Conservation (phyloP, 2,888 invertebrate genomes). For the Orthonevra nobilis region DNA sequence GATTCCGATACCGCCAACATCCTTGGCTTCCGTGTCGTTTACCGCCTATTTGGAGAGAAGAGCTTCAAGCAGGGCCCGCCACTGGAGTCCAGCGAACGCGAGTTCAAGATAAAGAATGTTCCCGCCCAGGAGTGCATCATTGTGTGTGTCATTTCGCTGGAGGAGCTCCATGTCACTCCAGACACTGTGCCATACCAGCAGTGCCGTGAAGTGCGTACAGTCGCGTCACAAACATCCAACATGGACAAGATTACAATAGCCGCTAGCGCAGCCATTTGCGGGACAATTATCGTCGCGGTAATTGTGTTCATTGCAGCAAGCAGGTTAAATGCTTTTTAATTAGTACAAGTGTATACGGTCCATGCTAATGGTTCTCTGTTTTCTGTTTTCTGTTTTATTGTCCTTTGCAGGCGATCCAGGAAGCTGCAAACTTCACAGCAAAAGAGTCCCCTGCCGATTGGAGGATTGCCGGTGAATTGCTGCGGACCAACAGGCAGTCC, state of each 20-base stretch:
- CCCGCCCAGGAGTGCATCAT: conserved; percentile 96
- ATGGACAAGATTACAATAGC: conserved; percentile 98
- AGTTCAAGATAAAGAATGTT: conserved; percentile 95
- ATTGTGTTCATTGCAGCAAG: conserved; percentile 94
- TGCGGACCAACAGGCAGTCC: conserved; percentile 91
- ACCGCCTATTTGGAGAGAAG: conserved; percentile 93
- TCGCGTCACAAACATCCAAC: conserved; percentile 90
- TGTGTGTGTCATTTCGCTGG: conserved; percentile 94
- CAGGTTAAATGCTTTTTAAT: conserved; percentile 76
- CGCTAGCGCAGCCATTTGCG: conserved; percentile 95
- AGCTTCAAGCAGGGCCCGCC: conserved; percentile 95
- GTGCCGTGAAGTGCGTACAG: conserved; percentile 94
- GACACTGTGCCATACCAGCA: conserved; percentile 92
- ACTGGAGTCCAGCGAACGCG: conserved; percentile 92
- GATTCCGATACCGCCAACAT: conserved; percentile 93
- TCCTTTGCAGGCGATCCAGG: conserved; percentile 84
- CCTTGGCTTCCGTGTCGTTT: conserved; percentile 93
- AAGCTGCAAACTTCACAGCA: conserved; percentile 87
- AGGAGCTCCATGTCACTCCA: conserved; percentile 93
- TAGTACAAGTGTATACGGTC: conserved; percentile 23
- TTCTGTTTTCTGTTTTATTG: neutral
- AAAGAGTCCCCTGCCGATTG: conserved; percentile 85
- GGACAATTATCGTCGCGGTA: conserved; percentile 93
- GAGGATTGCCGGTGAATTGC: conserved; percentile 89
- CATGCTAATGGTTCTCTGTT: neutral